Evolutionary conservation across 37 sponge, comb jelly and placozoan genomes (phyloP).

Genomic region (Petrosia ficiformis): DNA sequence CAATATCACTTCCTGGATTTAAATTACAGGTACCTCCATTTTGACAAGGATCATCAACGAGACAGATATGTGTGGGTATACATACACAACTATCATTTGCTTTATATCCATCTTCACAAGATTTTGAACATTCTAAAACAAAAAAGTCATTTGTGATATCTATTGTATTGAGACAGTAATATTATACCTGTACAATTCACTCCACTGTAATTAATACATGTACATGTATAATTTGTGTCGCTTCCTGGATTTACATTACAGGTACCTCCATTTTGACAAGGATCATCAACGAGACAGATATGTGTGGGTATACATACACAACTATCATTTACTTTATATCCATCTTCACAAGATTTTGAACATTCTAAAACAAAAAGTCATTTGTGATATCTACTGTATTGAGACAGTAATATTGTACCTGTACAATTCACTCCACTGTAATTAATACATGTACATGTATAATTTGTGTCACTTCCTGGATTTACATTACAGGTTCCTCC

Average conservation of each 20-base stretch:
- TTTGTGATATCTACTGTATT: too few relatives aligned
- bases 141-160: too few relatives aligned
- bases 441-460: not conserved
- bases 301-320: not conserved
- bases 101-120: not conserved
- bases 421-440: not conserved
- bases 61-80: not conserved
- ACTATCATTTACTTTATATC: not conserved
- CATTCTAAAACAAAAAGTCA: slow-evolving; percentile 1
- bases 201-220: not conserved
- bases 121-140: not conserved
- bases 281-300: not conserved
- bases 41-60: not conserved
- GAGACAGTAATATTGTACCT: too few relatives aligned
- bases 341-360: not conserved
- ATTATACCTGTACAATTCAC: not conserved
- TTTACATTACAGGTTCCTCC: not conserved
- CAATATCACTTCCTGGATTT: not conserved
- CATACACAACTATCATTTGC: not conserved
- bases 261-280: not conserved
- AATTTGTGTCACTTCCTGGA: not conserved
- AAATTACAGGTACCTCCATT: not conserved
- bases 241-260: not conserved
- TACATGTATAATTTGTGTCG: not conserved
- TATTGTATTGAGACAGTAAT: too few relatives aligned